phyloP scores from a whole-genome alignment of 2,797 vertebrate species.

The Hippoglossus hippoglossus region DNA sequence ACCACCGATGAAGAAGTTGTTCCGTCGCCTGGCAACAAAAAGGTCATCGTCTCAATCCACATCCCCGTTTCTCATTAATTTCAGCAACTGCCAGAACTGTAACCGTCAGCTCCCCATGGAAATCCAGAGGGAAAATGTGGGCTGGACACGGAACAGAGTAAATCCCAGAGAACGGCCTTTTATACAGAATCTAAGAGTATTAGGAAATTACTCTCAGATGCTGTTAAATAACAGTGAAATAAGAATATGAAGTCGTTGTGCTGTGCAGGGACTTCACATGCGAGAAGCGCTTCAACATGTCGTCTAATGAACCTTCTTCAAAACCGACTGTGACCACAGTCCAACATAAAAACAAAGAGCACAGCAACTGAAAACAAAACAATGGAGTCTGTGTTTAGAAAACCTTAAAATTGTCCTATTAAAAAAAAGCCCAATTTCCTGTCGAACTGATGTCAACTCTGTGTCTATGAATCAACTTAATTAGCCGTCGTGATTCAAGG shows the following conservation, averaged over 20 bases:
- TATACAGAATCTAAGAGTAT: background rate
- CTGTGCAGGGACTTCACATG: background rate
- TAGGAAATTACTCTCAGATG: background rate
- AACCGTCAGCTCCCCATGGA: background rate
- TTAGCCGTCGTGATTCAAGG: too few relatives aligned
- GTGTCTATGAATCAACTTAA: background rate
- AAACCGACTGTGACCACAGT: constrained; percentile 28
- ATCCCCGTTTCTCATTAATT: constrained; percentile 48
- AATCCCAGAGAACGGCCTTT: background rate
- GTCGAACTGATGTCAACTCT: too few relatives aligned
- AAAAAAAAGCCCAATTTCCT: too few relatives aligned
- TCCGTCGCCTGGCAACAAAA: constrained; percentile 59
- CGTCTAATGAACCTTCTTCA: constrained; percentile 5
- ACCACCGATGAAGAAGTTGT: constrained; percentile 34
- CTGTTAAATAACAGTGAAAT: constrained; percentile 12
- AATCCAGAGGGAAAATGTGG: background rate
- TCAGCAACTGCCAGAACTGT: constrained; percentile 32
- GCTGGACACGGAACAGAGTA: background rate
- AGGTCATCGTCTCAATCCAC: constrained; percentile 51
- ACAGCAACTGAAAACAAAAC: constrained; percentile 35
- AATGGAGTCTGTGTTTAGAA: background rate
- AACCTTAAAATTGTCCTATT: too few relatives aligned
- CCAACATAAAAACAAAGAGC: constrained; percentile 17
- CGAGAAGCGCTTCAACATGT: constrained; percentile 11
- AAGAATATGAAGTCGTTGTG: background rate